Evolutionary conservation across 1,140 invertebrate species (phyloP).

Genomic region (Oryzaephilus surinamensis): DNA sequence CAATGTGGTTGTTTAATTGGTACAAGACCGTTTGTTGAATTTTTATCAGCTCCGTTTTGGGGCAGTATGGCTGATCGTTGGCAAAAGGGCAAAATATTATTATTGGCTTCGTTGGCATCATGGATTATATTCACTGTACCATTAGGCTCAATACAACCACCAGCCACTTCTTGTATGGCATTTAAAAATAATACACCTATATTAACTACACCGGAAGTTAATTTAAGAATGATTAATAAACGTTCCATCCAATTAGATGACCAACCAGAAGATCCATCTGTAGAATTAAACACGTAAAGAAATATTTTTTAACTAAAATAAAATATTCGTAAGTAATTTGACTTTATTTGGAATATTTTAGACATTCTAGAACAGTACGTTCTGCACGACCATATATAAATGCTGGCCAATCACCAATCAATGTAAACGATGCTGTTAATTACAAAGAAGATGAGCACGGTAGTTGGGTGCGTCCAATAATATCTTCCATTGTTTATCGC

Average conservation of each 20-base stretch:
- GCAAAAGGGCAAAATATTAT: constrained; percentile 74
- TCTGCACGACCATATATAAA: constrained; percentile 26
- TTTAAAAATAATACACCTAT: constrained; percentile 57
- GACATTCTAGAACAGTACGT: constrained; percentile 14
- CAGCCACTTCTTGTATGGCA: constrained; percentile 76
- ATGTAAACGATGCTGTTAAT: constrained; percentile 70
- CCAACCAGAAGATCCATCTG: constrained; percentile 3
- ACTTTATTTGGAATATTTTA: constrained; percentile 9
- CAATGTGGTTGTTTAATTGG: constrained; percentile 90
- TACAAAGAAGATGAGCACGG: constrained; percentile 63
- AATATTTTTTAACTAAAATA: too few relatives aligned
- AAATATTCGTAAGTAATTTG: too few relatives aligned
- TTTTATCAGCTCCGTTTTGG: constrained; percentile 97
- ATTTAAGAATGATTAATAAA: constrained; percentile 30
- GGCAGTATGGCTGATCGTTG: constrained; percentile 87
- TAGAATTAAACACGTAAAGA: too few relatives aligned
- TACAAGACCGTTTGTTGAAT: constrained; percentile 92
- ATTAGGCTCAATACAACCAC: constrained; percentile 88
- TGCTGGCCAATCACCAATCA: constrained; percentile 61
- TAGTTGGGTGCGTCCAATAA: constrained; percentile 81
- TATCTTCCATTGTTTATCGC: constrained; percentile 86
- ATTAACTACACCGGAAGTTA: constrained; percentile 39
- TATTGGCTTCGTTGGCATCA: constrained; percentile 82
- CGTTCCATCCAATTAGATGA: constrained; percentile 21
- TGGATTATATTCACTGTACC: constrained; percentile 97